Conservation (phyloP, 1,140 invertebrate species). For the Seison nebaliae region DNA sequence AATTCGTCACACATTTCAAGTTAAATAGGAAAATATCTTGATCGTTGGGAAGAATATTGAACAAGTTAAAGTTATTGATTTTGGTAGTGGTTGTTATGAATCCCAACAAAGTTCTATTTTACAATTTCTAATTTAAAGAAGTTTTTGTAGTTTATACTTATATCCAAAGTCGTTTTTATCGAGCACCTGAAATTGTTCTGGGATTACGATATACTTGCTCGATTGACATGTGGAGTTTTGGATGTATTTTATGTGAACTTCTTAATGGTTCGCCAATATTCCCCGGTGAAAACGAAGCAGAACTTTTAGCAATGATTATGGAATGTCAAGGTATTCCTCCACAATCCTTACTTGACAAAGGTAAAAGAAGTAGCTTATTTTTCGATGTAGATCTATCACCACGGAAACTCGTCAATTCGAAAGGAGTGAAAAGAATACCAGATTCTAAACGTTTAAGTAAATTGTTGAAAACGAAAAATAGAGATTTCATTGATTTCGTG, state of each 20-base stretch:
- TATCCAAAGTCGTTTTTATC: conserved; percentile 29
- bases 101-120: conserved; percentile 22
- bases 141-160: conserved; percentile 22
- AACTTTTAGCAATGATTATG: conserved; percentile 29
- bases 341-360: conserved; percentile 19
- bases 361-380: conserved; percentile 21
- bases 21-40: conserved; percentile 26
- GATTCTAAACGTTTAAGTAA: conserved; percentile 21
- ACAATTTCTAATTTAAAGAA: not conserved
- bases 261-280: conserved; percentile 35
- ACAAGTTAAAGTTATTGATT: conserved; percentile 29
- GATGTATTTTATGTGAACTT: conserved; percentile 82
- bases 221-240: conserved; percentile 54
- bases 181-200: conserved; percentile 28
- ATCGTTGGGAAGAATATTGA: conserved; percentile 25
- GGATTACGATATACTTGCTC: conserved; percentile 65
- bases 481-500: conserved; percentile 24
- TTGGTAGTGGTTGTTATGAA: conserved; percentile 30
- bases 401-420: conserved; percentile 23
- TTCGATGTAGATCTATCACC: conserved; percentile 22
- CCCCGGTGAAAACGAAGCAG: conserved; percentile 29
- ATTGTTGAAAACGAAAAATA: conserved; percentile 22
- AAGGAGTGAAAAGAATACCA: conserved; percentile 22
- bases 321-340: conserved; percentile 24
- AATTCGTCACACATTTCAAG: not conserved